Evolutionary conservation across 2,113 vertebrate genomes (phyloP).

Genomic region (Forbesichthys papilliferus): DNA sequence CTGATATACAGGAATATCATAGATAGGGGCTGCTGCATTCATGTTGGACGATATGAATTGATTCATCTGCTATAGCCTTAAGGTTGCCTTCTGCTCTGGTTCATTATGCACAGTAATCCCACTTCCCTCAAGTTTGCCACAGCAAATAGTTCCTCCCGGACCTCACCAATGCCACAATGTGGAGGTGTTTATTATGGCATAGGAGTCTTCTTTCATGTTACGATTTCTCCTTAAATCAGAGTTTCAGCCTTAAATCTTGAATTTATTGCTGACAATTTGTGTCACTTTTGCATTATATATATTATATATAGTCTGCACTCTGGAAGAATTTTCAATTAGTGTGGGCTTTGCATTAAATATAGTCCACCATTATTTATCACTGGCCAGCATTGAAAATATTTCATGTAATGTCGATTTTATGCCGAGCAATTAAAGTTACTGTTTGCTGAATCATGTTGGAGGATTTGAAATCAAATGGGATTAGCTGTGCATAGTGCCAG

Average conservation of each 20-base stretch:
- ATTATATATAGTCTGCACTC: constrained; percentile 67
- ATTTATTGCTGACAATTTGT: constrained; percentile 59
- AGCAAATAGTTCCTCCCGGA: constrained; percentile 11
- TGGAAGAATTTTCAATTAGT: constrained; percentile 62
- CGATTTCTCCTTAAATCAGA: no score
- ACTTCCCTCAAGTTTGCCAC: not conserved
- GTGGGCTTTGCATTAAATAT: constrained; percentile 45
- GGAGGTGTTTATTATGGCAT: not conserved
- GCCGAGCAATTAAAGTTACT: constrained; percentile 62
- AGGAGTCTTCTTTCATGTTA: constrained; percentile 26
- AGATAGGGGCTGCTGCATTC: not conserved
- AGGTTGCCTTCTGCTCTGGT: constrained; percentile 2
- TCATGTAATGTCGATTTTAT: constrained; percentile 70
- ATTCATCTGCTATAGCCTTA: no score
- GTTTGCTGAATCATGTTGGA: constrained; percentile 57
- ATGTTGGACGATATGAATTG: not conserved
- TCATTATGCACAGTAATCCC: constrained; percentile 1
- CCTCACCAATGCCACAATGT: no score
- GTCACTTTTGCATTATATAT: constrained; percentile 46
- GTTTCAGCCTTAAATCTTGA: constrained; percentile 26
- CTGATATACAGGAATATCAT: constrained; percentile 20
- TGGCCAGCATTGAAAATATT: constrained; percentile 53
- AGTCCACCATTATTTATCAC: constrained; percentile 61
- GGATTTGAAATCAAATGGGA: constrained; percentile 47
- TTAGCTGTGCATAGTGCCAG: constrained; percentile 18